Evolutionary conservation across 1,140 invertebrate genomes (phyloP).

Genomic region (Mycetomoellerius zeteki): DNA sequence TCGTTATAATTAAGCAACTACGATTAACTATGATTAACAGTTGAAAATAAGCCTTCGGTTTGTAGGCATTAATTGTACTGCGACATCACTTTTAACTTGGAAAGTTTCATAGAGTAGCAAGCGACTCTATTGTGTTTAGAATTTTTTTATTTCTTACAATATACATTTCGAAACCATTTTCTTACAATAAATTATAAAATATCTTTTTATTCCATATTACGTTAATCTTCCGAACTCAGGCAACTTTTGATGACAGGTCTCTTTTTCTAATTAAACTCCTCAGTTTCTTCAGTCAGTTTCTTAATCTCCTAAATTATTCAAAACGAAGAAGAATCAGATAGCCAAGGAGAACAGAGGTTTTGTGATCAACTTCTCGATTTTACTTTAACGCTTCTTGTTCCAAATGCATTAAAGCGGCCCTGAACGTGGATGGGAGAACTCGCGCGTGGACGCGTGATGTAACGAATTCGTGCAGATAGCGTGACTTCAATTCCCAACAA

Average conservation of each 20-base stretch:
- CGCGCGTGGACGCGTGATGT: slow-evolving; percentile 78
- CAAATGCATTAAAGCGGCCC: slow-evolving; percentile 23
- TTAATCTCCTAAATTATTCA: slow-evolving; percentile 3
- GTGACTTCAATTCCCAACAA: slow-evolving; percentile 72
- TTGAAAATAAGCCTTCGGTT: not conserved
- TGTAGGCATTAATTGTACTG: not conserved
- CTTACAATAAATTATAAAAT: not conserved
- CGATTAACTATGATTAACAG: not conserved
- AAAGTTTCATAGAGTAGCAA: not conserved
- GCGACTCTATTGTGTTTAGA: not conserved
- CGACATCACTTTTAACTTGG: not conserved
- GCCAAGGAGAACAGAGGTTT: not conserved
- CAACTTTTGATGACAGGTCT: not conserved
- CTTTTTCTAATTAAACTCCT: not conserved
- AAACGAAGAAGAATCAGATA: not conserved
- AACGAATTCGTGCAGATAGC: slow-evolving; percentile 82
- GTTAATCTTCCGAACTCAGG: not conserved
- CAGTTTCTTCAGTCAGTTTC: not conserved
- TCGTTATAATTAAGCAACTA: not conserved
- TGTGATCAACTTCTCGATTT: not conserved
- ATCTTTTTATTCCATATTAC: not conserved
- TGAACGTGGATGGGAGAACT: slow-evolving; percentile 35
- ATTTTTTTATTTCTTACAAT: not conserved
- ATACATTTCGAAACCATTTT: not conserved
- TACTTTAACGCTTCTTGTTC: not conserved